phyloP scores from a whole-genome alignment of 1,140 invertebrate species.

The Andrena cerasifolii region DNA sequence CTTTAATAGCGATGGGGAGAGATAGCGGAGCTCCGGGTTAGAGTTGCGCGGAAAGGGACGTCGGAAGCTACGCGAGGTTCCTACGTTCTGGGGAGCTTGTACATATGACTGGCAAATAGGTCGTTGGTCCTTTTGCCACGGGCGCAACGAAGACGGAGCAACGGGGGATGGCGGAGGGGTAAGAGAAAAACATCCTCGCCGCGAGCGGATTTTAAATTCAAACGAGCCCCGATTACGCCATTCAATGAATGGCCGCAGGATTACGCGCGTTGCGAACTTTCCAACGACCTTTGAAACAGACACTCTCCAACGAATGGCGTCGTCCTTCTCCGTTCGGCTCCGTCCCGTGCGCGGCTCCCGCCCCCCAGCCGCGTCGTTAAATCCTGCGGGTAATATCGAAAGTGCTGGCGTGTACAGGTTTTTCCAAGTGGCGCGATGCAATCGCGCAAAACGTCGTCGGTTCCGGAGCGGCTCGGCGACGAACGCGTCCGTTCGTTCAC shows the following conservation, averaged over 20 bases:
- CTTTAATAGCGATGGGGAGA: slow-evolving; percentile 42
- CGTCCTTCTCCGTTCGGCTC: background rate
- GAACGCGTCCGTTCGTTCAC: background rate
- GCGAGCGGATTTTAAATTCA: slow-evolving; percentile 42
- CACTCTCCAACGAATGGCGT: background rate
- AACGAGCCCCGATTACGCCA: slow-evolving; percentile 48
- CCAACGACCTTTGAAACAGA: slow-evolving; percentile 18
- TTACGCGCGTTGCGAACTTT: slow-evolving; percentile 37
- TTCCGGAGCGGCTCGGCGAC: background rate
- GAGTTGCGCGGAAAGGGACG: slow-evolving; percentile 7
- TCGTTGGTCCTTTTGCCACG: slow-evolving; percentile 22
- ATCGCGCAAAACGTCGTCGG: slow-evolving; percentile 10
- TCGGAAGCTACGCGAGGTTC: slow-evolving; percentile 28
- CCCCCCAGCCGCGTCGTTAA: background rate
- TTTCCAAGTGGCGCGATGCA: background rate
- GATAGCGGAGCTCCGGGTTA: background rate
- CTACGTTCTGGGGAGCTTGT: background rate
- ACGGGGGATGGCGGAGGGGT: background rate
- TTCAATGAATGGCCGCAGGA: slow-evolving; percentile 33
- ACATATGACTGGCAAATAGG: slow-evolving; percentile 18
- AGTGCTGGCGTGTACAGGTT: background rate
- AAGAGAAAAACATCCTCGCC: slow-evolving; percentile 17
- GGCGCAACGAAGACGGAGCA: background rate
- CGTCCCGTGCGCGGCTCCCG: background rate
- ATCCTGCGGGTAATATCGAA: slow-evolving; percentile 19